phyloP scores from a whole-genome alignment of 2,888 invertebrate species.

The Emesis furor region DNA sequence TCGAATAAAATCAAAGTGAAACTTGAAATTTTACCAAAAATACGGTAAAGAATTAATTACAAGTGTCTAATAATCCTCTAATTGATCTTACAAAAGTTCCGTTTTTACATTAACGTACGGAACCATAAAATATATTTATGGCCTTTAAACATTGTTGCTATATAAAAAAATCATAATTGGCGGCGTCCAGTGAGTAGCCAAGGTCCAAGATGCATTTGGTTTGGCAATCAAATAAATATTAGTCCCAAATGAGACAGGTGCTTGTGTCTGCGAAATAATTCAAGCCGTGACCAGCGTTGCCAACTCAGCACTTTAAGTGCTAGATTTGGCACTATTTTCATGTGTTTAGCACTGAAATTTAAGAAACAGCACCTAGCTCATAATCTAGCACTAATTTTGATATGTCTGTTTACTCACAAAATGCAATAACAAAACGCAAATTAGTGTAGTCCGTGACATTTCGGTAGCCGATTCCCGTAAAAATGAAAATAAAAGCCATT shows the following conservation, averaged over 20 bases:
- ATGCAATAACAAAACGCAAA: too few species aligned
- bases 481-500: too few species aligned
- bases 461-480: too few species aligned
- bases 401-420: too few species aligned
- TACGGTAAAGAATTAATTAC: too few species aligned
- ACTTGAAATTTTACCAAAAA: too few species aligned
- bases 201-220: constrained; percentile 75
- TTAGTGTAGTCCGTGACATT: too few species aligned
- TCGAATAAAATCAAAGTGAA: too few species aligned
- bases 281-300: constrained; percentile 71
- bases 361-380: background rate
- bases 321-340: background rate
- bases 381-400: background rate
- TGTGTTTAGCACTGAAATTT: background rate
- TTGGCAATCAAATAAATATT: constrained; percentile 91
- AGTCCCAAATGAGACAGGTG: constrained; percentile 86
- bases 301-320: background rate
- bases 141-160: background rate
- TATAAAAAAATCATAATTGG: constrained; percentile 73
- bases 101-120: too few species aligned
- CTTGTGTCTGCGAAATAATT: constrained; percentile 79
- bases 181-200: constrained; percentile 63
- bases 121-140: constrained; percentile 1
- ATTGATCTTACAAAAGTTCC: too few species aligned
- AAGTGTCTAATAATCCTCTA: too few species aligned